Percentiles rank a stretch among this genome's conserved stretches.
phyloP scores from a whole-genome alignment of 2,797 vertebrate species.

The Garrulus glandarius region DNA sequence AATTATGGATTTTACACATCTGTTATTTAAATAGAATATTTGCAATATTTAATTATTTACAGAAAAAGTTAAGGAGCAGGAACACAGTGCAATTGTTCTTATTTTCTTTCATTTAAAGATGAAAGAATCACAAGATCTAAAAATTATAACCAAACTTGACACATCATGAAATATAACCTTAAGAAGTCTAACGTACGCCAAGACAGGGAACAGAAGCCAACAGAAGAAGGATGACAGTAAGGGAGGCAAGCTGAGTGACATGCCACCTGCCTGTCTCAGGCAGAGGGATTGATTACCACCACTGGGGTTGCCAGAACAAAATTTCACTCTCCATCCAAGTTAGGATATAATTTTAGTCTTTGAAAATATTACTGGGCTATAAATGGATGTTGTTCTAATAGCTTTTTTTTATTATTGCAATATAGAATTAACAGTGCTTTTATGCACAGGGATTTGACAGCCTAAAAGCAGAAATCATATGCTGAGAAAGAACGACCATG shows the following conservation, averaged over 20 bases:
- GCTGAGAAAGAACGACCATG: rapidly evolving
- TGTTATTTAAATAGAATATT: not conserved
- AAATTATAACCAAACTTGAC: not conserved
- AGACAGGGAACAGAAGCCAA: not conserved
- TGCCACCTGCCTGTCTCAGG: slow-evolving; percentile 32
- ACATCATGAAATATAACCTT: not conserved
- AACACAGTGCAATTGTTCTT: not conserved
- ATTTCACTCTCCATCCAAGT: not conserved
- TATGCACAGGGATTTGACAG: not conserved
- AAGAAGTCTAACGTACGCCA: not conserved
- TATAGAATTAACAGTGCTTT: not conserved
- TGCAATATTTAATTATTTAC: not conserved
- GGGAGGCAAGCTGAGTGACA: not conserved
- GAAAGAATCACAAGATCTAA: not conserved
- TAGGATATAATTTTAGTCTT: slow-evolving; percentile 52
- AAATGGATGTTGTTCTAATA: not conserved
- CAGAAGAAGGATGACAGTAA: not conserved
- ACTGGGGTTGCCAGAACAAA: not conserved
- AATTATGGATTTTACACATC: not conserved
- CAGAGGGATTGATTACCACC: slow-evolving; percentile 1
- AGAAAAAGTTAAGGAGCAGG: not conserved
- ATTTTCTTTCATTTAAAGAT: not conserved
- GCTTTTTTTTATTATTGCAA: not conserved
- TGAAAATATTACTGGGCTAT: slow-evolving; percentile 6
- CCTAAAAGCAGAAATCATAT: not conserved